Evolutionary conservation across 1,140 invertebrate genomes (phyloP), one percentile per base, ranked within the genome.

Genomic region (Cydia fagiglandana): DNA sequence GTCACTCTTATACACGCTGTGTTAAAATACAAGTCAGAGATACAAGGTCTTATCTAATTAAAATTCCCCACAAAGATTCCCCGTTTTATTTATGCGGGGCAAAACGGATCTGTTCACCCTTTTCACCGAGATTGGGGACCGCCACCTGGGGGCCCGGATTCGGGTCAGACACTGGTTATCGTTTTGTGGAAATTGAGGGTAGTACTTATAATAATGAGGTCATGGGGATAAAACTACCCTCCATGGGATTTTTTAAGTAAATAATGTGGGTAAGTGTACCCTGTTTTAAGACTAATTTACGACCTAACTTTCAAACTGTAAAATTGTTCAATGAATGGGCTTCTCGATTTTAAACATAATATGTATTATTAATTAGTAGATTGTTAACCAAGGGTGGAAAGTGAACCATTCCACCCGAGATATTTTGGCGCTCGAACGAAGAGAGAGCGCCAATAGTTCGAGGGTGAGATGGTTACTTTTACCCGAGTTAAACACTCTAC

Each of bases 91-190:
- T 56, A 56, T 56, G 53, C n/a, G 5, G 53, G n/a, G 6, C n/a
- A 15, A 56, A 56, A 50, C 9, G 47, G 47, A 15, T 53, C 20
- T 10, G 56, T 61, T 20, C 20, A 61, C 56, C 56, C 56, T 61
- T 24, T 61, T 61, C 56, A 61, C 20, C 17, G 56, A 61, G 56
- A 61, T 61, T 61, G 17, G 56, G n/a, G 56, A 61, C 56, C 3
- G 56, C 20, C 56, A 61, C 20, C 56, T 61, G 56, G 56, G 38
- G 56, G 56, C n/a, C n/a, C 12, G 56, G 10, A 12, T 61, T 56
- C 53, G 56, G 56, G 15, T 61, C 20, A 9, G 20, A n/a, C n/a
- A n/a, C 20, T 61, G 56, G 12, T 24, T 24, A 24, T 61, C 20
- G 56, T 24, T 61, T 24, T 24, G 56, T 61, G 56, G 56, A 61